These are phyloP conservation scores for Proctacanthus coquilletti DNA, from an alignment of 1,140 invertebrate genomes.

Conservation along the genomic window DNA sequence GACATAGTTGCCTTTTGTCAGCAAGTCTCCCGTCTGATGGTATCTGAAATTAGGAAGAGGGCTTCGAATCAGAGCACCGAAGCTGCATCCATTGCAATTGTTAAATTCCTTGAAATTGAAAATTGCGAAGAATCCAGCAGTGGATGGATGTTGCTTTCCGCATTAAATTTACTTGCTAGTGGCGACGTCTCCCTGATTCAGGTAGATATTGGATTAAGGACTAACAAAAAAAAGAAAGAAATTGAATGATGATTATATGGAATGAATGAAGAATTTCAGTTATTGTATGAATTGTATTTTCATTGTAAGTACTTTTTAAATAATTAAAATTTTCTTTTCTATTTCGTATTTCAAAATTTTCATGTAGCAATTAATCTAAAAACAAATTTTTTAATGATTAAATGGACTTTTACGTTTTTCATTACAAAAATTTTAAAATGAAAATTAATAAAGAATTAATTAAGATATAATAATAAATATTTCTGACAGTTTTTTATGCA, in stretches of 20 bases:
- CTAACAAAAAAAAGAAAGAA: too few relatives aligned
- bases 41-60: constrained; percentile 80
- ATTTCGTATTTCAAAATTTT: too few relatives aligned
- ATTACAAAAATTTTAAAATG: too few relatives aligned
- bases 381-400: too few relatives aligned
- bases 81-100: constrained; percentile 87
- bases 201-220: constrained; percentile 45
- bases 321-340: not conserved
- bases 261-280: too few relatives aligned
- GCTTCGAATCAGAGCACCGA: constrained; percentile 93
- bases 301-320: not conserved
- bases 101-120: constrained; percentile 88
- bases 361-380: too few relatives aligned
- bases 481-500: too few relatives aligned
- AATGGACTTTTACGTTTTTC: too few relatives aligned
- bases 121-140: constrained; percentile 84
- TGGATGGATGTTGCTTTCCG: constrained; percentile 90
- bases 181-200: constrained; percentile 66
- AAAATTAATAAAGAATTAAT: too few relatives aligned
- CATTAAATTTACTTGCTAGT: constrained; percentile 77
- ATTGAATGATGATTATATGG: too few relatives aligned
- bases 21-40: constrained; percentile 89
- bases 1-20: constrained; percentile 86
- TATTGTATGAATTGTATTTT: constrained; percentile 2
- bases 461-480: too few relatives aligned